Evolutionary conservation across 2,797 vertebrate species (phyloP).

Genomic region (Etheostoma perlongum): DNA sequence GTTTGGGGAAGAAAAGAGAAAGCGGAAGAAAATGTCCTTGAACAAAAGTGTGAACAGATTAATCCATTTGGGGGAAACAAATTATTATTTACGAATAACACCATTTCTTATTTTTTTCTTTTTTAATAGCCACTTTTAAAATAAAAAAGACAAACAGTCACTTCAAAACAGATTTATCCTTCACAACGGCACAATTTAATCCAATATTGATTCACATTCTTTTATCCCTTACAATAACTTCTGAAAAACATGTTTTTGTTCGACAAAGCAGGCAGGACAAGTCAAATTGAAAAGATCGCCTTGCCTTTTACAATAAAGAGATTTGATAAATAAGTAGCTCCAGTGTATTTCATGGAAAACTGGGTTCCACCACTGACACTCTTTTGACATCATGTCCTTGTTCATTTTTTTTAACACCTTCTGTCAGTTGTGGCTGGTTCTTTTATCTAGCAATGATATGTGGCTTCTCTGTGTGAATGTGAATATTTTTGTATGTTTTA

Average conservation of each 20-base stretch:
- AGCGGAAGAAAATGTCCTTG: not conserved
- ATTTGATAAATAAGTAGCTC: slow-evolving; percentile 32
- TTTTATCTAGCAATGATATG: slow-evolving; percentile 39
- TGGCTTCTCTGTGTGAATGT: slow-evolving; percentile 28
- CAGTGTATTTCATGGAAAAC: slow-evolving; percentile 19
- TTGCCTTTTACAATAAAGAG: slow-evolving; percentile 30
- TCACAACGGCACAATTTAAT: slow-evolving; percentile 21
- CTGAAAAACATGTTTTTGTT: slow-evolving; percentile 24
- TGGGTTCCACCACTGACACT: slow-evolving; percentile 30
- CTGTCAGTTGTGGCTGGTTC: slow-evolving; percentile 29
- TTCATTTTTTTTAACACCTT: slow-evolving; percentile 52
- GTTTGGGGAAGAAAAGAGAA: too few species aligned
- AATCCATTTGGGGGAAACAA: slow-evolving; percentile 14
- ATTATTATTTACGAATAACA: slow-evolving; percentile 41
- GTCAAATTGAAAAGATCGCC: slow-evolving; percentile 41
- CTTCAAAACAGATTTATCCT: slow-evolving; percentile 12
- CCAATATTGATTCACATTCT: slow-evolving; percentile 25
- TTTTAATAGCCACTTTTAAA: slow-evolving; percentile 24
- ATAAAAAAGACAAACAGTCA: slow-evolving; percentile 16
- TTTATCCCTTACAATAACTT: slow-evolving; percentile 28
- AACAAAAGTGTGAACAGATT: not conserved
- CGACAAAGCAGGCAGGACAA: slow-evolving; percentile 21
- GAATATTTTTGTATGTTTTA: slow-evolving; percentile 40
- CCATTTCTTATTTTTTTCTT: slow-evolving; percentile 9
- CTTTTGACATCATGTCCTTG: slow-evolving; percentile 45